Percentiles rank a stretch among this genome's conserved stretches.
Evolutionary conservation across 2,797 vertebrate species (phyloP).

Genomic region (Hemibagrus guttatus): DNA sequence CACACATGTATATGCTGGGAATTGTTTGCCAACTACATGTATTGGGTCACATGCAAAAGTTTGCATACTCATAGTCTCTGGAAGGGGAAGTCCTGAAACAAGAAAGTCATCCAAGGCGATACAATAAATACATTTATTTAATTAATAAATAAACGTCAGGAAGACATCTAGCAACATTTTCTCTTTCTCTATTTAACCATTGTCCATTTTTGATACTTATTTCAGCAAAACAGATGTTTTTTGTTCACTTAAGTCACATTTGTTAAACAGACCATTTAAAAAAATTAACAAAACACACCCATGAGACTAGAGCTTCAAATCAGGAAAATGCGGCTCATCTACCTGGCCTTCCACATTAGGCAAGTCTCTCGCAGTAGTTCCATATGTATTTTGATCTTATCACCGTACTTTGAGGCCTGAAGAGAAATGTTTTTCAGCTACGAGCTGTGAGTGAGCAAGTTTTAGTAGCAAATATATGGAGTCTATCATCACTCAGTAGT

Average conservation of each 20-base stretch:
- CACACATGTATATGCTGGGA: neutral
- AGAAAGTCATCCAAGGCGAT: neutral
- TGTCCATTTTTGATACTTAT: neutral
- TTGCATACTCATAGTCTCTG: neutral
- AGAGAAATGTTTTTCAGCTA: neutral
- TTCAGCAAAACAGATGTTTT: neutral
- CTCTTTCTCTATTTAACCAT: no score
- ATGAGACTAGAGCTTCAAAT: neutral
- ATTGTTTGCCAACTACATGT: neutral
- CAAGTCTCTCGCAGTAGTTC: neutral
- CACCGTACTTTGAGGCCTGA: neutral
- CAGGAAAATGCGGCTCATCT: neutral
- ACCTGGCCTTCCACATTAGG: neutral
- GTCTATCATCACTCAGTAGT: neutral
- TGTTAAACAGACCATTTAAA: neutral
- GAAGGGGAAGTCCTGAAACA: neutral
- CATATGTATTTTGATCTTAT: neutral
- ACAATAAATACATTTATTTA: no score
- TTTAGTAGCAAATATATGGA: neutral
- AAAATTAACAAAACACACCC: neutral
- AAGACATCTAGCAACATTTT: neutral
- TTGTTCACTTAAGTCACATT: neutral
- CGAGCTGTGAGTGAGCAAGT: neutral
- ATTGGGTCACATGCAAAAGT: neutral
- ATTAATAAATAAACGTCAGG: no score